Base-by-base conservation (phyloP, 2,797 vertebrate species). In the Yasuhikotakia modesta region DNA sequence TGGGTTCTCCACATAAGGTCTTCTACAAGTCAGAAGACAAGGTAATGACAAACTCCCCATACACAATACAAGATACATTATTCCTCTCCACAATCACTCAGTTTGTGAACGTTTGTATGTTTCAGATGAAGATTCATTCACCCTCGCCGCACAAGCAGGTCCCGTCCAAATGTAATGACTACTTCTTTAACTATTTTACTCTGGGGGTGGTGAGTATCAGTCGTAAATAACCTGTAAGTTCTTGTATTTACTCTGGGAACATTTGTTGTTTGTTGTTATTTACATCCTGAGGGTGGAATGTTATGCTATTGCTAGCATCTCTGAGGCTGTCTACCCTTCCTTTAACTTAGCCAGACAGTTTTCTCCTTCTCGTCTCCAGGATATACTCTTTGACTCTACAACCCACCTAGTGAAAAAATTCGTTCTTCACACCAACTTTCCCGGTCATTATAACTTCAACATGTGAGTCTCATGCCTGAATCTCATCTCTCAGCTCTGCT, bases 11-110 rank as follows among this genome's bases (percentile, higher is more conserved):
- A 3, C 96, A 99, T 89, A 99, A 99, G 88, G 92, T 98, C 89
- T 99, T 99, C 91, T 99, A 98, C 92, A 99, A 99, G 87, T 99
- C 98, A 0, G 97, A 99, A 86, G 98, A 99, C 88, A 99, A 99
- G 96, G 97, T 97, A 68, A 8, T 63, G 50, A 66, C 10, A 14
- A 48, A 6, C 21, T 5, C 17, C 4, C 22, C 17, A 35, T 61
- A 32, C 16, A 32, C 27, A 16, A 60, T 3, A 48, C 16, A 27
- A 5, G 5, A 12, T 8, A 21, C 39, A 30, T 46, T 72, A 30
- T 30, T 60, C 8, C 21, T 27, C 39, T 72, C 17, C 11, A 14
- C 11, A 58, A 58, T 17, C 22, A 19, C 16, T 45, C 11, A 7
- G 48, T 70, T n/a, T 13, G 16, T 55, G 45, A 11, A 78, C 10